Evolutionary conservation across 1,140 invertebrate genomes (phyloP), one percentile per base, ranked within the genome.

Genomic region (Ceratoteleas bidentatus): DNA sequence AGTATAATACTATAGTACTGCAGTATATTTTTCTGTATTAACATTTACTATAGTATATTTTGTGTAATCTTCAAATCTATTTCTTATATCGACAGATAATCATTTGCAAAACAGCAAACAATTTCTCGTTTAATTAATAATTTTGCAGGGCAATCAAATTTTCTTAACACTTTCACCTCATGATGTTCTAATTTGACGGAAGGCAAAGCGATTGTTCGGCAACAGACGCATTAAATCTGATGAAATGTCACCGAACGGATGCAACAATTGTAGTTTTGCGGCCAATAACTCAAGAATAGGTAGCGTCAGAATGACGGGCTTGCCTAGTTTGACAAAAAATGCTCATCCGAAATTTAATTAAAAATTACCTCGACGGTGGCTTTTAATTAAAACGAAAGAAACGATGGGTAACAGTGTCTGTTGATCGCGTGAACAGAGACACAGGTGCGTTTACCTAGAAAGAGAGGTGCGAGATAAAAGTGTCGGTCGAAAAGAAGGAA

Each of bases 361-460:
- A 36, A 6, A 36, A 36, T 9, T 36, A 36, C n/a, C 3, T 45
- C 9, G 50, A 32, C 11, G 8, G 9, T 53, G 4, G 16, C 1
- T 16, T 52, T 64, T 65, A 40, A 56, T 54, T 56, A 36, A 24
- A 14, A 13, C 8, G 24, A 64, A 57, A 62, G 16, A 36, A 62
- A 54, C 43, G 24, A 47, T 0, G 40, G 13, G 13, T 38, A 45
- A 45, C 53, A 40, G 45, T 50, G 47, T 9, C 6, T 13, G 34
- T n/a, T n/a, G n/a, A n/a, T n/a, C 14, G 47, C 15, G 8, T n/a
- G 33, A 9, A 62, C 4, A 43, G 40, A 69, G 36, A 49, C 70
- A 81, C 70, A 81, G 77, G 87, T 84, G 60, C 74, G 58, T 66
- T 72, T 80, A 66, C 58, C 50, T 70, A 32, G 58, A 77, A 79